Conservation (phyloP, 2,797 vertebrate species). For the Labroides dimidiatus region DNA sequence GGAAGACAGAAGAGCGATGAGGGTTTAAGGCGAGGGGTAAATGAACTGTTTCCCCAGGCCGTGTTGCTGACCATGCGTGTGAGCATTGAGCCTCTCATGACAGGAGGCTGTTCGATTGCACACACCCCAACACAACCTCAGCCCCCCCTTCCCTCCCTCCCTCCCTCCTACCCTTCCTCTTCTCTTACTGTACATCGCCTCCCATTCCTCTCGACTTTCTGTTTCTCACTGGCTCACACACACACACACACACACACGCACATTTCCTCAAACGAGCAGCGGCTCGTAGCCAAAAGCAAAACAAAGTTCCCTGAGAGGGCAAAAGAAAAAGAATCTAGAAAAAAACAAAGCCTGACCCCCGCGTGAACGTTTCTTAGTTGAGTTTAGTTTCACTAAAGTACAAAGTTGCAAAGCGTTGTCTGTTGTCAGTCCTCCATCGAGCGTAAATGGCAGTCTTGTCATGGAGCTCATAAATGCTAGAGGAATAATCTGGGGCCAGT, state of each 20-base stretch:
- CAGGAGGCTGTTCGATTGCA: constrained; percentile 80
- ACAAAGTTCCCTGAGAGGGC: constrained; percentile 63
- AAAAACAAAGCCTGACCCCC: constrained; percentile 24
- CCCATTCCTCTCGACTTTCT: constrained; percentile 50
- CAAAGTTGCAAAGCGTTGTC: constrained; percentile 40
- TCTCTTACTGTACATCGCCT: constrained; percentile 57
- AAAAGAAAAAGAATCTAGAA: constrained; percentile 42
- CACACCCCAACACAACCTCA: constrained; percentile 53
- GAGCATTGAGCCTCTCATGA: constrained; percentile 85
- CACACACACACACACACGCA: constrained; percentile 10
- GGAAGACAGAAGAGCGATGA: constrained; percentile 84
- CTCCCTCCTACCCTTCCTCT: constrained; percentile 25
- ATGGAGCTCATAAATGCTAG: constrained; percentile 71
- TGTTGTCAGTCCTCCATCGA: constrained; percentile 15
- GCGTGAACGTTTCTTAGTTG: constrained; percentile 39
- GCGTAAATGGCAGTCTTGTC: constrained; percentile 68
- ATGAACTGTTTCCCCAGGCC: constrained; percentile 87
- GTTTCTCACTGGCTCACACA: constrained; percentile 29
- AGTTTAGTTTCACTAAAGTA: constrained; percentile 29
- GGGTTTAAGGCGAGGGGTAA: constrained; percentile 85
- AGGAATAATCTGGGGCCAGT: constrained; percentile 72
- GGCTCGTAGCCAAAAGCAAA: constrained; percentile 48
- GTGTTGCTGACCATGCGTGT: constrained; percentile 87
- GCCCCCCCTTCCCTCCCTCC: constrained; percentile 5
- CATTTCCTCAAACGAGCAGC: constrained; percentile 45